Conservation (phyloP, 2,797 vertebrate species). For the Nannoperca obscura region DNA sequence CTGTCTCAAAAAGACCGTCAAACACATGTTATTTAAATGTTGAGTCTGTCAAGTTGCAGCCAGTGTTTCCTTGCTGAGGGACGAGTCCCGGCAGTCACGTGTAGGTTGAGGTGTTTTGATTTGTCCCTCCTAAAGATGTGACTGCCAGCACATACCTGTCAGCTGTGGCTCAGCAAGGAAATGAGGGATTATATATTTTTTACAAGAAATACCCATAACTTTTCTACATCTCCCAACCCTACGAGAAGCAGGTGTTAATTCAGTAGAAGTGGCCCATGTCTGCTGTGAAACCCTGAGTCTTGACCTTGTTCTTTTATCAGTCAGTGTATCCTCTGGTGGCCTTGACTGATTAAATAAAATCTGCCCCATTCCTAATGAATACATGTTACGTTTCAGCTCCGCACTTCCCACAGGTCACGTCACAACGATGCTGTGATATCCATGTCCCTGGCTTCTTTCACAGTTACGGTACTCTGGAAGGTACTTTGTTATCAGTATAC, state of each 20-base stretch:
- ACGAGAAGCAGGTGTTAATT: not conserved
- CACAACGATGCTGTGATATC: not conserved
- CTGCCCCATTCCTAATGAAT: not conserved
- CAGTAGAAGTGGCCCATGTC: not conserved
- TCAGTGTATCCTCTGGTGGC: not conserved
- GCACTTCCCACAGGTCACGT: not conserved
- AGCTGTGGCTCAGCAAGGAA: not conserved
- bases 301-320: not conserved
- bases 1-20: not conserved
- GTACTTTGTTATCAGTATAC: conserved; percentile 31
- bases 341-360: conserved; percentile 24
- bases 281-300: conserved; percentile 9
- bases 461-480: conserved; percentile 9
- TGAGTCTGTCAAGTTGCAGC: not conserved
- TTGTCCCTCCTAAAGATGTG: too few relatives aligned
- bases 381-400: not conserved
- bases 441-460: conserved; percentile 16
- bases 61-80: not conserved
- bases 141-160: not conserved
- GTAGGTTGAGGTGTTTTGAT: too few relatives aligned
- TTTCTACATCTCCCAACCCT: too few relatives aligned
- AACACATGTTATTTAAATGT: not conserved
- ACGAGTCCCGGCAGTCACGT: not conserved
- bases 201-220: too few relatives aligned
- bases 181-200: not conserved